Conservation (phyloP, 1,140 invertebrate species). For the Gonatopus flavifemur region DNA sequence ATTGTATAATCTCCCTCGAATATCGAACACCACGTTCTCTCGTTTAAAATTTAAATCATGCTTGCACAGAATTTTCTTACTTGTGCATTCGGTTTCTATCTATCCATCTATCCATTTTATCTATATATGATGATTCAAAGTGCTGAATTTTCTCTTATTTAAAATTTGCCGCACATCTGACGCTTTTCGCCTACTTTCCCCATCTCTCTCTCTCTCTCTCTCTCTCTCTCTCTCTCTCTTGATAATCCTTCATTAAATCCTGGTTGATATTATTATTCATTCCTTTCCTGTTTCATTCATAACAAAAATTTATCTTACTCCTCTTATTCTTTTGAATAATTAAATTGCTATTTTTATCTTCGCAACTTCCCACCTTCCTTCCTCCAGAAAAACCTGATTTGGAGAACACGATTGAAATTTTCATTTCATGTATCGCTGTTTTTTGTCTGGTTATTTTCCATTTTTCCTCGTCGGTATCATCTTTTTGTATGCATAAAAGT, state of each 20-base stretch:
- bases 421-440: background rate
- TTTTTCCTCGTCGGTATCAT: background rate
- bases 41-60: no score
- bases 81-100: no score
- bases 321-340: no score
- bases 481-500: background rate
- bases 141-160: slow-evolving; percentile 23
- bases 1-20: no score
- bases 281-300: slow-evolving; percentile 25
- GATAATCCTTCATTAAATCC: slow-evolving; percentile 31
- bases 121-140: no score
- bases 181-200: slow-evolving; percentile 27
- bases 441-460: background rate
- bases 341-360: slow-evolving; percentile 11
- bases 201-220: no score
- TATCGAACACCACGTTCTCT: no score
- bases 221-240: no score
- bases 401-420: background rate
- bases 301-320: slow-evolving; percentile 22
- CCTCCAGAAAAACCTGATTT: background rate
- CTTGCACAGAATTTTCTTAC: no score
- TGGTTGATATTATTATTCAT: slow-evolving; percentile 28
- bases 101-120: no score
- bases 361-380: background rate
- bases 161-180: slow-evolving; percentile 20